These are phyloP conservation scores for Dyspetes luteomarginatus DNA, from an alignment of 2,888 invertebrate species.

Conservation along the genomic window DNA sequence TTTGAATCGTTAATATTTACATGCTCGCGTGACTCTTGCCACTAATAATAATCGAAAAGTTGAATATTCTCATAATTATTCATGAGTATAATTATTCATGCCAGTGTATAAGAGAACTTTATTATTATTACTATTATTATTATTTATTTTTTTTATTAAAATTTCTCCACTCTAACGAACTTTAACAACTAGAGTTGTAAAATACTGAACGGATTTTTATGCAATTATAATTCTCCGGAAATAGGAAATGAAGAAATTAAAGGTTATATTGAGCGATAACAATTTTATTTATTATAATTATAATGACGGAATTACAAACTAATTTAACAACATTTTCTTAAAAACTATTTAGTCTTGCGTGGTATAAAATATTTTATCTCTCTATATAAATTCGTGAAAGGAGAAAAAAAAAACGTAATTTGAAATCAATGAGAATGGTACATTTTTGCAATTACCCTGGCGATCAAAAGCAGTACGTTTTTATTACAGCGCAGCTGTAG, in stretches of 20 bases:
- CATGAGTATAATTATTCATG: too few relatives aligned
- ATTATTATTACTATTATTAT: background rate
- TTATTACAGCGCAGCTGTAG: constrained; percentile 56
- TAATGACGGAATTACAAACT: constrained; percentile 49
- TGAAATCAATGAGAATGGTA: background rate
- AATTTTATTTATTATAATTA: constrained; percentile 41
- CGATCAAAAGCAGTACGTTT: constrained; percentile 17
- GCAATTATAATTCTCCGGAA: background rate
- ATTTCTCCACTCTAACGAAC: too few relatives aligned
- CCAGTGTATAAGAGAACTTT: too few relatives aligned
- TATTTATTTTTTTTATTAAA: background rate
- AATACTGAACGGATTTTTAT: background rate
- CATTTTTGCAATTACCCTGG: constrained; percentile 15
- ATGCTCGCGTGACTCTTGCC: too few relatives aligned
- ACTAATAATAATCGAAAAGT: too few relatives aligned
- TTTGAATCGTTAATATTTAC: too few relatives aligned
- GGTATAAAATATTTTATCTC: constrained; percentile 50
- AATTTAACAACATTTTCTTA: constrained; percentile 53
- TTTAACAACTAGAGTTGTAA: background rate
- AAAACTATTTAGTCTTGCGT: constrained; percentile 28
- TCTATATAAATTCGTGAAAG: background rate
- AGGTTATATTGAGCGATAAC: constrained; percentile 22
- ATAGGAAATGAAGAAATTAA: background rate
- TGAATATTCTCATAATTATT: too few relatives aligned
- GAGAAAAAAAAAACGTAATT: background rate